A percentile compares a stretch with the other conserved stretches of the same genome.
phyloP scores from a whole-genome alignment of 1,140 invertebrate genomes.

The Rhizoglyphus robini region DNA sequence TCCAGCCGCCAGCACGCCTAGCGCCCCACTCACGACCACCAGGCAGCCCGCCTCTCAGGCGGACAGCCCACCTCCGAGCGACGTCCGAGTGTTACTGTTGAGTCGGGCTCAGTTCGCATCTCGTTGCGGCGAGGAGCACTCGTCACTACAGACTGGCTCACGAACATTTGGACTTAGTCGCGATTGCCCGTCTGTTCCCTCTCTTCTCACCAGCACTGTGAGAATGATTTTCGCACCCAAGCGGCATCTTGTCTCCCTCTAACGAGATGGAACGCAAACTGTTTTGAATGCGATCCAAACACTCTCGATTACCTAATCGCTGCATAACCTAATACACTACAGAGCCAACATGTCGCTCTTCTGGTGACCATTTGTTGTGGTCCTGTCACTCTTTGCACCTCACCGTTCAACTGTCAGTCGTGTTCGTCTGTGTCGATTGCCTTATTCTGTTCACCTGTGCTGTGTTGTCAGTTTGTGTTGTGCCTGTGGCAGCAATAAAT shows the following conservation, averaged over 20 bases:
- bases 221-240: constrained; percentile 5
- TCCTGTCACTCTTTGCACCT: too few relatives aligned
- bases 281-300: too few relatives aligned
- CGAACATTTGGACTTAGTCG: neutral
- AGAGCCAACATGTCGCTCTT: too few relatives aligned
- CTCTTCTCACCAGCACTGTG: neutral
- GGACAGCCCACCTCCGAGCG: neutral
- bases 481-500: too few relatives aligned
- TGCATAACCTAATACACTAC: too few relatives aligned
- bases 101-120: neutral
- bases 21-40: neutral
- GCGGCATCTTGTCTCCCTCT: constrained; percentile 12
- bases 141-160: neutral
- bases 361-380: too few relatives aligned
- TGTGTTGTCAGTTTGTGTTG: too few relatives aligned
- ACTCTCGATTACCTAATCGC: too few relatives aligned
- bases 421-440: too few relatives aligned
- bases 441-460: neutral
- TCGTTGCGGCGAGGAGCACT: neutral
- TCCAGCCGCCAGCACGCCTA: neutral
- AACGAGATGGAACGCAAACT: constrained; percentile 12
- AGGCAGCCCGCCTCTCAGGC: neutral
- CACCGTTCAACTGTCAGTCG: too few relatives aligned
- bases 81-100: neutral
- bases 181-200: neutral